Evolutionary conservation across 1,140 invertebrate species (phyloP), one percentile per base, ranked within the genome.

Genomic region (Eupeodes corollae): DNA sequence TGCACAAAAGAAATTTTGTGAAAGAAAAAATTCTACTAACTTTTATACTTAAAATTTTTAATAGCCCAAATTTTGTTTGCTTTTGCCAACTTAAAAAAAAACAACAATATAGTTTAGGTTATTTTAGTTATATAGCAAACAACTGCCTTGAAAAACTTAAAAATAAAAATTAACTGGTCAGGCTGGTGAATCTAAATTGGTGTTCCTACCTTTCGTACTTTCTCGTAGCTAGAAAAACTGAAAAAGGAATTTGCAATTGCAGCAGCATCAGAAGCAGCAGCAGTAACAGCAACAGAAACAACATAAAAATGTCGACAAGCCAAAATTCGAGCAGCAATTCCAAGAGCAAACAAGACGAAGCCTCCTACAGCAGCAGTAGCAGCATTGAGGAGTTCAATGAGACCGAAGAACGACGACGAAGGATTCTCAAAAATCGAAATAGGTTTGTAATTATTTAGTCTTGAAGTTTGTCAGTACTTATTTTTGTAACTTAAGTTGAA

Each of bases 331-430:
- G 13, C 15, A 16, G 13, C 35, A 37, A 37, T 16, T 37, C 13
- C 35, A 37, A 37, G 11, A 46, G 41, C 13, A 32, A 18, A 31
- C 26, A 41, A 14, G 21, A 38, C 33, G 52, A 43, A 12, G 45
- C 59, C 41, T 60, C 63, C 6, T 66, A 60, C 51, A 80, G 79
- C 34, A 83, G 81, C 63, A 83, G 80, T 57, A 79, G 82, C 57
- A 80, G 78, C n/a, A 79, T 47, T 32, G 61, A 83, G 58, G 80
- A 83, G 65, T 80, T 78, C 56, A 73, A 78, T 51, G 80, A 81
- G 53, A 67, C 70, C 15, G 77, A 57, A 8, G 61, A 79, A 63
- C 70, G 76, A 48, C 70, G 78, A 53, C 68, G 80, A 52, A 71
- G 78, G 52, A 74, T 81, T 45, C 78, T 77, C 46, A 82, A 82